phyloP scores from a whole-genome alignment of 2,797 vertebrate species.

The Potorous gilbertii region DNA sequence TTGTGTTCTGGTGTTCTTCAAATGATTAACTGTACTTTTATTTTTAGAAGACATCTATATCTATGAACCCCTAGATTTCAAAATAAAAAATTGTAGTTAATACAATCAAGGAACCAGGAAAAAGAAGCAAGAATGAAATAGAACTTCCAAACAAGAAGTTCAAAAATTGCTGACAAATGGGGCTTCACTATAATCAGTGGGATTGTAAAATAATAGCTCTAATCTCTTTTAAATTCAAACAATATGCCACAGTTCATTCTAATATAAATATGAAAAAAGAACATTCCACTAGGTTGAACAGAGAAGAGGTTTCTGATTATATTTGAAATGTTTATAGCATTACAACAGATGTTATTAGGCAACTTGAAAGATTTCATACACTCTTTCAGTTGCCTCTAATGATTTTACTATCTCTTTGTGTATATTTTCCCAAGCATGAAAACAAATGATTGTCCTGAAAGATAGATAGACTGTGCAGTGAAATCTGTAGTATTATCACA shows the following conservation, averaged over 20 bases:
- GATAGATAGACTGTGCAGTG: background rate
- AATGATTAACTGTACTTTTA: conserved; percentile 19
- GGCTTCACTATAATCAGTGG: conserved; percentile 51
- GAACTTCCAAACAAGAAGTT: conserved; percentile 25
- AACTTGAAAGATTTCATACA: conserved; percentile 30
- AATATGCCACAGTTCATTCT: conserved; percentile 61
- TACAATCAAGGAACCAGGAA: background rate
- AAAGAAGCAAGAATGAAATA: conserved; percentile 21
- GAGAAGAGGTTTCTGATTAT: conserved; percentile 53
- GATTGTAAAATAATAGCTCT: conserved; percentile 56
- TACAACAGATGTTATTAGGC: conserved; percentile 48
- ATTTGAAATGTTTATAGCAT: conserved; percentile 24
- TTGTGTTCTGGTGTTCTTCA: background rate
- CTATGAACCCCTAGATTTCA: conserved; percentile 24
- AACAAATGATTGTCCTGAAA: conserved; percentile 50
- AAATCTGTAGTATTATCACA: conserved; percentile 42
- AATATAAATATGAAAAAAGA: conserved; percentile 29
- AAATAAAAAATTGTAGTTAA: conserved; percentile 40
- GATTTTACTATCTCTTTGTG: background rate
- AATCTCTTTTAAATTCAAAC: conserved; percentile 54
- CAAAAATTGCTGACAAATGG: conserved; percentile 20
- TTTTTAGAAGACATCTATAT: background rate
- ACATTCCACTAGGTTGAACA: conserved; percentile 26
- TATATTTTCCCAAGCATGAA: conserved; percentile 41
- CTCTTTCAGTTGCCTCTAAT: conserved; percentile 40